Evolutionary conservation across 2,113 vertebrate species (phyloP), one percentile per base, ranked within the genome.

Genomic region (Poecile atricapillus): DNA sequence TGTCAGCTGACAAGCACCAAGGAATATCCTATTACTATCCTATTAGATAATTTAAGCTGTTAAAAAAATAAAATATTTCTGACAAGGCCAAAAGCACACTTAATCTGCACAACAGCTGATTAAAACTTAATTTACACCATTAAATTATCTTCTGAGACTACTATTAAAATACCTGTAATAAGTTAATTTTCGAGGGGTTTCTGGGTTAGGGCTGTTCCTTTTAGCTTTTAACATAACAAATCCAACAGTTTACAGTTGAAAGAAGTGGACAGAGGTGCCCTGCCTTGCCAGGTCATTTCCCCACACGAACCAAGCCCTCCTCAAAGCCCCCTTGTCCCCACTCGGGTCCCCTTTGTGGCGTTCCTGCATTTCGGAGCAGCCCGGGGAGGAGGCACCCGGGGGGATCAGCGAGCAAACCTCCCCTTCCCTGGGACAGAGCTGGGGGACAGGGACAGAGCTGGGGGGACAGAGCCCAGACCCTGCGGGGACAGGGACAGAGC

Each of bases 151-250:
- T 37, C 58, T 24, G 3, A 10, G 18, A 39, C 35, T 43, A 10
- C 31, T 23, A 8, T 4, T 31, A 41, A 63, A 70, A 28, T 7
- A n/a, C n/a, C 28, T 5, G 3, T 0, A 62, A 0, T 3, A 55
- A 55, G 5, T 30, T 55, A 64, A 47, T 33, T 49, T 37, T 3
- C 0, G 3, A 31, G 63, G 18, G 24, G 33, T 6, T 30, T 83
- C 39, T 41, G 24, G 17, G 15, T 22, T 27, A 13, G 17, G 12
- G 27, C n/a, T 28, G 43, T 27, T 64, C 17, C 14, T 60, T 65
- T 19, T 30, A 46, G 25, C 10, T 73, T 81, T 74, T 27, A 75
- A 73, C n/a, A 17, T 24, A 60, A 65, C 31, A n/a, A 80, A 78
- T 46, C 1, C 6, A 46, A 24, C 2, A 6, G 5, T 17, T 52